phyloP scores from a whole-genome alignment of 2,113 vertebrate genomes.

The Malaclemys terrapin region DNA sequence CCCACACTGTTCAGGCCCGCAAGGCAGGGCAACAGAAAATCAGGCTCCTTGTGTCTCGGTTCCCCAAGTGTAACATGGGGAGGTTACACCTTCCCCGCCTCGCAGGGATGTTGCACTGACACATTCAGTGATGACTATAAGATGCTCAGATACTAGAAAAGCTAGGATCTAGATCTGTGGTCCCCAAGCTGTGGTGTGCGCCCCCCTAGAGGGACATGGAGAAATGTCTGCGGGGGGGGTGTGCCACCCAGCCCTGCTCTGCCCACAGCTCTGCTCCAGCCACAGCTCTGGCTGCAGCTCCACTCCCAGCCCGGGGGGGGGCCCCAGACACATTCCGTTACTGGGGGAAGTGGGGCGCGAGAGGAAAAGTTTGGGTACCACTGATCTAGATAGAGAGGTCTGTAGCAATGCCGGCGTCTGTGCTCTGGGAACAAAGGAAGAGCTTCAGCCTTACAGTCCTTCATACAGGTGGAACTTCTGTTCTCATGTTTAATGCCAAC shows the following conservation, averaged over 20 bases:
- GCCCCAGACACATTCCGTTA: too few relatives aligned
- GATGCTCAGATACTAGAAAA: background rate
- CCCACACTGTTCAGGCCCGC: background rate
- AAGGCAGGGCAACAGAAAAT: background rate
- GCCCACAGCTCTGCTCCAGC: too few relatives aligned
- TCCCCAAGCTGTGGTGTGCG: too few relatives aligned
- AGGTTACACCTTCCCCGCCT: background rate
- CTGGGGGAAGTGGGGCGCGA: too few relatives aligned
- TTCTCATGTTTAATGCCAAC: background rate
- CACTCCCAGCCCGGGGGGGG: too few relatives aligned
- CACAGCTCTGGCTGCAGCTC: too few relatives aligned
- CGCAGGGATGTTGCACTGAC: background rate
- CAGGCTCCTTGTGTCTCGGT: background rate
- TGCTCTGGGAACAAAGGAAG: background rate
- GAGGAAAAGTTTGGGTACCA: background rate
- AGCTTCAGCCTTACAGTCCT: background rate
- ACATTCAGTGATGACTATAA: background rate
- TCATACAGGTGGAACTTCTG: background rate
- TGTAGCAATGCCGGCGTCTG: background rate
- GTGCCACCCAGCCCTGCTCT: too few relatives aligned
- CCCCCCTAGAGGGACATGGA: too few relatives aligned
- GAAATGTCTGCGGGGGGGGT: too few relatives aligned
- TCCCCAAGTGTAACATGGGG: background rate
- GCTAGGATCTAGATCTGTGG: background rate
- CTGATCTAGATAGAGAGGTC: background rate